phyloP scores from a whole-genome alignment of 2,113 vertebrate genomes.

The Archocentrus centrarchus region DNA sequence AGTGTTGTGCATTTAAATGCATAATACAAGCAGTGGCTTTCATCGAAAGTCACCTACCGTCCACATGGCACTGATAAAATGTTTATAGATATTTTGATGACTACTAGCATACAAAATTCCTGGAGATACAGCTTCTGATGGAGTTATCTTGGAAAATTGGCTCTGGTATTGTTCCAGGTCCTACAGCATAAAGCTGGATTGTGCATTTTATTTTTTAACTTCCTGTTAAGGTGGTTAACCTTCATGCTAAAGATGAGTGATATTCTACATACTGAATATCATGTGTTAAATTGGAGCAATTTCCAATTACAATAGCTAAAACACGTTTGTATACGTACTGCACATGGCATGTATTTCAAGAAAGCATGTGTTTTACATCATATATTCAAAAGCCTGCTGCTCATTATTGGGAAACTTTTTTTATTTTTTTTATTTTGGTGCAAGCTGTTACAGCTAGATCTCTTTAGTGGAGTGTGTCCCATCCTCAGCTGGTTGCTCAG shows the following conservation, averaged over 20 bases:
- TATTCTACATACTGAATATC: not conserved
- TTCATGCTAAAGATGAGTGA: not conserved
- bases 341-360: not conserved
- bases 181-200: not conserved
- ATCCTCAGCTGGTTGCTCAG: not conserved
- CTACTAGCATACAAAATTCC: not conserved
- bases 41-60: conserved; percentile 6
- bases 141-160: not conserved
- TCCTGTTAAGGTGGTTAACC: not conserved
- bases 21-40: conserved; percentile 18
- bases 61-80: not conserved
- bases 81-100: not conserved
- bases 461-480: not conserved
- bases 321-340: not conserved
- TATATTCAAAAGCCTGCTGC: not conserved
- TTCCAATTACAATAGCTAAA: not conserved
- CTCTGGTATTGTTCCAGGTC: not conserved
- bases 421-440: not conserved
- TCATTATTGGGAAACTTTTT: conserved; percentile 3
- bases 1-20: conserved; percentile 24
- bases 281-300: not conserved
- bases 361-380: not conserved
- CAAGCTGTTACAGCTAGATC: not conserved
- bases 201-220: not conserved
- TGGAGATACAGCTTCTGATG: not conserved